Evolutionary conservation across 2,113 vertebrate species (phyloP).

Genomic region (Zapornia atra): DNA sequence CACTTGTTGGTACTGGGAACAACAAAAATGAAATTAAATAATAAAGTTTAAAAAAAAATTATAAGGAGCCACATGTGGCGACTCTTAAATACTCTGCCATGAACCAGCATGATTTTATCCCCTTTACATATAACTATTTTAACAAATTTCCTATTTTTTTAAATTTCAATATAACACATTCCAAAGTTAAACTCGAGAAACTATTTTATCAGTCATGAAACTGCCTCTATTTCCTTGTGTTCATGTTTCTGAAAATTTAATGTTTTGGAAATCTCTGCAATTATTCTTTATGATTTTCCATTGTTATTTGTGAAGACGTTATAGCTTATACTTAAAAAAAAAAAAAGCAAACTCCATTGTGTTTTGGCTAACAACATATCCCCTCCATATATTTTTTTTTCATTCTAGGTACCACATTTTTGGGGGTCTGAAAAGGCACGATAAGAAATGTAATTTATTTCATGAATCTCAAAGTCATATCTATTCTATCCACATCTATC

Average conservation of each 20-base stretch:
- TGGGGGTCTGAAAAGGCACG: not conserved
- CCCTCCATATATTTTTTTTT: not conserved
- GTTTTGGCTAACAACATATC: not conserved
- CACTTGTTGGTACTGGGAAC: not conserved
- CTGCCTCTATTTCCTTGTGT: not conserved
- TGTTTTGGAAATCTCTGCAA: not conserved
- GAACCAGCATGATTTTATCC: not conserved
- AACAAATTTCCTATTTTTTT: constrained; percentile 19
- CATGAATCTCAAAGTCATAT: not conserved
- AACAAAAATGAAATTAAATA: not conserved
- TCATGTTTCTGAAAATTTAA: not conserved
- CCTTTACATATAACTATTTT: not conserved
- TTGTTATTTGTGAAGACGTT: not conserved
- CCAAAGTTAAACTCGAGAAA: not conserved
- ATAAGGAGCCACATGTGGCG: not conserved
- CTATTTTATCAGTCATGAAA: not conserved
- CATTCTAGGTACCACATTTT: not conserved
- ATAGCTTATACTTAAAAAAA: not conserved
- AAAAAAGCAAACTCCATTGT: not conserved
- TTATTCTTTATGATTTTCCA: not conserved
- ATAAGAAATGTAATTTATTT: not conserved
- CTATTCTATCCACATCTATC: not conserved
- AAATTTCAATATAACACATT: constrained; percentile 9
- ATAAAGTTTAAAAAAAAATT: not conserved
- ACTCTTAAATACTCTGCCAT: not conserved